Conservation (phyloP, 30 jellyfish, hydroid and myxozoan genomes). For the Catostylus mosaicus region DNA sequence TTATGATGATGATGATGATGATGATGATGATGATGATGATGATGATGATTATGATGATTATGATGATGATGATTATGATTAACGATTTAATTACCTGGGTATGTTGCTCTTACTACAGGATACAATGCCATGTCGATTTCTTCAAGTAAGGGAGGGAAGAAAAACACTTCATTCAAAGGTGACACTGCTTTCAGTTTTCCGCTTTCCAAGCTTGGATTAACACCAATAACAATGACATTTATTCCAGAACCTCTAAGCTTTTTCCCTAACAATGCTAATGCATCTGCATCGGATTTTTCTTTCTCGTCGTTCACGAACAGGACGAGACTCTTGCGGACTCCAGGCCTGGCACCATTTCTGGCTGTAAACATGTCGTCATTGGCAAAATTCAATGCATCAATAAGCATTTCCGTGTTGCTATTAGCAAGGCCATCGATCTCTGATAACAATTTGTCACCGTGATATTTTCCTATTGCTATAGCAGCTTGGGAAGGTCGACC, state of each 20-base stretch:
- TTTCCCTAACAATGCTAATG: constrained; percentile 32
- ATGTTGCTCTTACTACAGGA: constrained; percentile 58
- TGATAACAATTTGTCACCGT: not conserved
- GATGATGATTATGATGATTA: too few species aligned
- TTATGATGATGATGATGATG: too few species aligned
- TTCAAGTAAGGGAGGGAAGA: constrained; percentile 83
- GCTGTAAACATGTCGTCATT: constrained; percentile 46
- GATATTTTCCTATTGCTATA: constrained; percentile 66
- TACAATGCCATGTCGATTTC: constrained; percentile 53
- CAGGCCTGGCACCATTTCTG: constrained; percentile 81
- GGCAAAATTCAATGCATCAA: constrained; percentile 52
- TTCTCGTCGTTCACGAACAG: constrained; percentile 70
- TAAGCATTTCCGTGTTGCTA: not conserved
- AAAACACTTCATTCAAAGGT: constrained; percentile 63
- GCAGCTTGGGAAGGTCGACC: constrained; percentile 46
- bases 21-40: too few species aligned
- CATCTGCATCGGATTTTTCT: constrained; percentile 35
- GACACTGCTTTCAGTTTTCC: constrained; percentile 24
- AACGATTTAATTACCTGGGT: constrained; percentile 61
- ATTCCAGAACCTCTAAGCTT: constrained; percentile 50
- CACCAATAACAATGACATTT: constrained; percentile 65
- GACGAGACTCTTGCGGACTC: constrained; percentile 76
- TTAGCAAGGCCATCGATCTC: constrained; percentile 20
- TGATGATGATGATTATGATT: too few species aligned
- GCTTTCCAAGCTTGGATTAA: constrained; percentile 43